Base-by-base conservation (phyloP, 2,113 vertebrate species). In the Nothobranchius furzeri region DNA sequence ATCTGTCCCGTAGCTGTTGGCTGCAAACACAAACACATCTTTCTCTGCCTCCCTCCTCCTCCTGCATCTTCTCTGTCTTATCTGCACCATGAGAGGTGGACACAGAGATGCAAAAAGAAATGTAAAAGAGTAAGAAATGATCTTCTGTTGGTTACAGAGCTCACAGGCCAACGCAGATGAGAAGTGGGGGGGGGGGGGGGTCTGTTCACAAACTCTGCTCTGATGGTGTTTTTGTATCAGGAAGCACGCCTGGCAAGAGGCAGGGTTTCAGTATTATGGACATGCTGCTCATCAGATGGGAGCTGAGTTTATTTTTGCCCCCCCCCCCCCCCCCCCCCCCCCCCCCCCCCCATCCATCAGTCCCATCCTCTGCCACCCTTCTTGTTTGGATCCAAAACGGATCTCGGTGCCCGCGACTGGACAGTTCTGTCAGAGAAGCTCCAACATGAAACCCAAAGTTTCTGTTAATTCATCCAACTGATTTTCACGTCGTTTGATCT, bases 251-350 rank as follows among this genome's bases (percentile, higher is more conserved):
- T 93, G 93, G 92, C 92, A 91, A 70, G 69, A 76, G 73, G 60
- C 8, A 45, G 58, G 25, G 79, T 81, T 87, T 88, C 88, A 84
- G 88, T 87, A 84, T 91, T 90, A 92, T 87, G 88, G 89, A 91
- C 93, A 93, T 93, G 92, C 91, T 93, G 91, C 91, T 93, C 92
- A 90, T 93, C 92, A 93, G 91, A 93, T 93, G 91, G 92, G 90
- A 92, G 85, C 81, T 77, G 89, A 86, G 84, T 90, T 92, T 91
- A 90, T 92, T 92, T 90, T 87, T 80, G 73, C 20, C 57, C 79
- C 77, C 12, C 52, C 56, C 64, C 13, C 52, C 56, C 64, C 13
- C 52, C 56, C 64, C 13, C 79, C 77, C 12, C 20, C 57, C 79
- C 77, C 12, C 20, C 57, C 79, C 77, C 12, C 52, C 56, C 64